These are phyloP conservation scores for Epinephelus moara DNA, from an alignment of 2,113 vertebrate species.

Conservation along the genomic window DNA sequence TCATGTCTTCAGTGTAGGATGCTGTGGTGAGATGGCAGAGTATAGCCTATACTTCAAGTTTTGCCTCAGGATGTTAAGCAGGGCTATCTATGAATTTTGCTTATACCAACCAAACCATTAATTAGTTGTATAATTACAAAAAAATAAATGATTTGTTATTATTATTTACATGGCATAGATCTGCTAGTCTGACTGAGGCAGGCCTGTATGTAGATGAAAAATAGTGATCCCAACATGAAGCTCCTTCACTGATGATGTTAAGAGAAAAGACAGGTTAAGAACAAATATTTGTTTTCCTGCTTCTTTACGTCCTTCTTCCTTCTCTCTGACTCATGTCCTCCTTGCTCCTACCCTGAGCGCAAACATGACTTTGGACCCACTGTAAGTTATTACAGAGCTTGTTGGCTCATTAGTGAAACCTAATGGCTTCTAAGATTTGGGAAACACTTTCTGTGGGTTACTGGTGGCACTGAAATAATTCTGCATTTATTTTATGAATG, in stretches of 20 bases:
- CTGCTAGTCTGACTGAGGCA: neutral
- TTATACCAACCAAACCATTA: neutral
- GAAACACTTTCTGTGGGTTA: too few species aligned
- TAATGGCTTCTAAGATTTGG: neutral
- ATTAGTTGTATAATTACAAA: neutral
- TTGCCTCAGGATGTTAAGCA: neutral
- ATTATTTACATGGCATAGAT: neutral
- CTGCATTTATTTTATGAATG: too few species aligned
- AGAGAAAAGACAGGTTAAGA: neutral
- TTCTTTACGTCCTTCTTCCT: neutral
- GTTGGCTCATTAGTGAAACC: neutral
- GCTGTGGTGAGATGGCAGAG: too few species aligned
- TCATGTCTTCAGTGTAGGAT: neutral
- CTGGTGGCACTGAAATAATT: too few species aligned
- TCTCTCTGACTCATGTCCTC: neutral
- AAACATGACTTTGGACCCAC: constrained; percentile 24
- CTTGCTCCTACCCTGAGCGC: neutral
- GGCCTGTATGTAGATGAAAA: too few species aligned
- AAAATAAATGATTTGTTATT: neutral
- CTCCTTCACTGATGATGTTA: neutral
- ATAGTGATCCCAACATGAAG: neutral
- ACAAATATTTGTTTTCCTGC: neutral
- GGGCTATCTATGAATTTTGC: neutral
- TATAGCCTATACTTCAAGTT: neutral
- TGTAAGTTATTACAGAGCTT: neutral